phyloP scores from a whole-genome alignment of 2,888 invertebrate genomes.

The Phalera bucephala region DNA sequence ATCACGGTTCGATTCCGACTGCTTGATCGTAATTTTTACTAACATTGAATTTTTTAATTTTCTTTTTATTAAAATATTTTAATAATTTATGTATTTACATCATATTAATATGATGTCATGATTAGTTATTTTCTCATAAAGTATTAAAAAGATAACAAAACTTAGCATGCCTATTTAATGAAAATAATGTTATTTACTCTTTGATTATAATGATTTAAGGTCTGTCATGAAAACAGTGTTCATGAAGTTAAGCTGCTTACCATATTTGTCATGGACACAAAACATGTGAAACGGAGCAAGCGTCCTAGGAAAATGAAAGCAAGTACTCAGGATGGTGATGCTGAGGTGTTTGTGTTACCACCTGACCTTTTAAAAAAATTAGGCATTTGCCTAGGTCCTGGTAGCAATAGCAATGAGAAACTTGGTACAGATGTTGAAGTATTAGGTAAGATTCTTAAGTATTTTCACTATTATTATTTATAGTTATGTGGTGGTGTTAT shows the following conservation, averaged over 20 bases:
- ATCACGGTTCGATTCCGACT: conserved; percentile 52
- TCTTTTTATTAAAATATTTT: too few relatives aligned
- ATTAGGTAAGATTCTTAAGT: not conserved
- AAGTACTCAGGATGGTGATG: conserved; percentile 23
- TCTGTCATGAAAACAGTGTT: too few relatives aligned
- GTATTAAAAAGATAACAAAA: too few relatives aligned
- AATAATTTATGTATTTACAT: too few relatives aligned
- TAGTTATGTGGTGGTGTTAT: too few relatives aligned
- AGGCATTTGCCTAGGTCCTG: conserved; percentile 59
- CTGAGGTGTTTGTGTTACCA: conserved; percentile 67
- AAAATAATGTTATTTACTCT: too few relatives aligned
- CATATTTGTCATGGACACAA: conserved; percentile 19
- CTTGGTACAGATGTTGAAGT: conserved; percentile 3
- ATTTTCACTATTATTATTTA: not conserved
- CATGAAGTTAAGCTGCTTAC: too few relatives aligned
- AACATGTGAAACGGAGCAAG: conserved; percentile 33
- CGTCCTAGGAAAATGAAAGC: conserved; percentile 27
- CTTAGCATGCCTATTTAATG: too few relatives aligned
- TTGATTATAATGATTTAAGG: too few relatives aligned
- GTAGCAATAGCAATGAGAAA: conserved; percentile 5
- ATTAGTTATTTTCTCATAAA: too few relatives aligned
- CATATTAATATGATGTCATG: too few relatives aligned
- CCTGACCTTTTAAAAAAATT: conserved; percentile 70
- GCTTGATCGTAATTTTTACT: conserved; percentile 14
- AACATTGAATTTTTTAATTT: too few relatives aligned